phyloP scores from a whole-genome alignment of 1,140 invertebrate species.

The Dreissena rostriformis region DNA sequence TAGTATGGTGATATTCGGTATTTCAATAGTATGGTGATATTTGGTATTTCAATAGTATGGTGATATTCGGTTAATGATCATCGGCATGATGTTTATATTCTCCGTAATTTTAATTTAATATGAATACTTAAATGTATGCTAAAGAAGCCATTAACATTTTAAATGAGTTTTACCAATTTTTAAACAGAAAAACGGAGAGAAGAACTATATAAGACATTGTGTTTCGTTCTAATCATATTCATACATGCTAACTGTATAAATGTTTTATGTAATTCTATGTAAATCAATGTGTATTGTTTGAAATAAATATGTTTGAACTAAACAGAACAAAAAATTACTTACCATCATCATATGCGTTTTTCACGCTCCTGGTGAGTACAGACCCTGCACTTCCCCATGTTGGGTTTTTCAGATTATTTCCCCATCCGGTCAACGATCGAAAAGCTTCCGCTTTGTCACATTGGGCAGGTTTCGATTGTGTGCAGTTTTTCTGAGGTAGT shows the following conservation, averaged over 20 bases:
- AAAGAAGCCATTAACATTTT: neutral
- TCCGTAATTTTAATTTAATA: too few relatives aligned
- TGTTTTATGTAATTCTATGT: neutral
- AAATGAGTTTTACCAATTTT: neutral
- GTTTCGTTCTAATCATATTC: neutral
- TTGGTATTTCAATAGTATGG: too few relatives aligned
- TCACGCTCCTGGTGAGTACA: neutral
- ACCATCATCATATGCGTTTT: conserved; percentile 3
- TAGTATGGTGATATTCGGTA: too few relatives aligned
- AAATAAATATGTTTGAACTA: neutral
- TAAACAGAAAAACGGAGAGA: neutral
- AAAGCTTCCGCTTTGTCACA: neutral
- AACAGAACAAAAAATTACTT: neutral
- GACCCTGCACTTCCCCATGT: neutral
- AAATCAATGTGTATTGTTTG: neutral
- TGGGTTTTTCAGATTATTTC: neutral
- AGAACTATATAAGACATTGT: neutral
- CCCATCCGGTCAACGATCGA: neutral
- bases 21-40: too few relatives aligned
- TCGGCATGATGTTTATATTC: too few relatives aligned
- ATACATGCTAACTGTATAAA: neutral
- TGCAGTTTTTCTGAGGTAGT: too few relatives aligned
- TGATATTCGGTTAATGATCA: too few relatives aligned
- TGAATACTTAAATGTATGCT: neutral
- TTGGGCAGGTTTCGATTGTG: neutral